A percentile compares a stretch with the other conserved stretches of the same genome.
Conservation (phyloP, 2,113 vertebrate species). For the Carassius auratus region DNA sequence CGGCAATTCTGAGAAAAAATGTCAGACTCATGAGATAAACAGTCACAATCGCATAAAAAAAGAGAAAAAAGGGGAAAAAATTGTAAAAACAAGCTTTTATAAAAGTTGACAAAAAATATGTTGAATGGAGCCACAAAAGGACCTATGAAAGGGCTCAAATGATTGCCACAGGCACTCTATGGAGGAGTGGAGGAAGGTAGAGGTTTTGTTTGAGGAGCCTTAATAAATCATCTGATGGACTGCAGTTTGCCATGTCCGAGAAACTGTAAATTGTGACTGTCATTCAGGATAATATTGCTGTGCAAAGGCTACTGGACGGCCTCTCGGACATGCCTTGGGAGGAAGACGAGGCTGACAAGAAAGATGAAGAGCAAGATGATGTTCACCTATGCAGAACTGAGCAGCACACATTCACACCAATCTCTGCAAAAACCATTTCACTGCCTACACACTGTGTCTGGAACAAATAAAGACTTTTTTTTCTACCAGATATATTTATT, state of each 20-base stretch:
- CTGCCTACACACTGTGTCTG: not conserved
- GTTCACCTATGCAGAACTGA: not conserved
- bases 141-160: not conserved
- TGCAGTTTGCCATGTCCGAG: conserved; percentile 13
- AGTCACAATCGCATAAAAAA: too few relatives aligned
- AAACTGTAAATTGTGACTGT: conserved; percentile 29
- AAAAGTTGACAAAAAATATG: not conserved
- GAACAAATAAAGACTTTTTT: not conserved
- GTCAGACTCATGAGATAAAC: too few relatives aligned
- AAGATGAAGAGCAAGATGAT: conserved; percentile 15
- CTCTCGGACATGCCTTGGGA: conserved; percentile 8
- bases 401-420: not conserved
- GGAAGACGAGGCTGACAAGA: not conserved
- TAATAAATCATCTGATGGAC: conserved; percentile 34
- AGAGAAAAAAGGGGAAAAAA: too few relatives aligned
- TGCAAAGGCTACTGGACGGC: conserved; percentile 8
- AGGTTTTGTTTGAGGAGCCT: not conserved
- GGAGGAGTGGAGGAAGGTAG: not conserved
- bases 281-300: conserved; percentile 18
- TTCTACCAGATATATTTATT: not conserved
- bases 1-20: too few relatives aligned
- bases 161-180: not conserved
- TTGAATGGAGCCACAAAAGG: not conserved
- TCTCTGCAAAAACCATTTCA: not conserved
- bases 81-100: not conserved